phyloP scores from a whole-genome alignment of 1,140 invertebrate species.

The Philotrypesis tridentata region DNA sequence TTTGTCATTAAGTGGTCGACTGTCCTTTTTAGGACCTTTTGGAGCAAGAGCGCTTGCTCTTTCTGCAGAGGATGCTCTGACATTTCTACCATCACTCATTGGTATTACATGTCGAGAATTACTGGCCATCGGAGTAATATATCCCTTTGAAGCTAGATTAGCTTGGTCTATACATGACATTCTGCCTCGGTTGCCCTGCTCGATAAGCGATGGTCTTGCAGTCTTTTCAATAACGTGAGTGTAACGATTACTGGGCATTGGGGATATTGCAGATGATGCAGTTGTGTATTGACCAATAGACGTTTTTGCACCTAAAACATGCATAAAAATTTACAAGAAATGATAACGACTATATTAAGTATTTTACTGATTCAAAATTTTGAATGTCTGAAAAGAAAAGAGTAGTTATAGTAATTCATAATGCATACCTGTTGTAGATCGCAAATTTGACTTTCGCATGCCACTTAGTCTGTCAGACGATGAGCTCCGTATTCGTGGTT shows the following conservation, averaged over 20 bases:
- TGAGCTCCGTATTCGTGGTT: constrained; percentile 56
- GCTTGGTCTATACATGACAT: constrained; percentile 32
- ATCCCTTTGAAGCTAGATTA: constrained; percentile 50
- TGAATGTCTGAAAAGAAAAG: neutral
- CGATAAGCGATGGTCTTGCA: constrained; percentile 26
- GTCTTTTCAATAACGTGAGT: constrained; percentile 38
- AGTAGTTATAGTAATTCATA: neutral
- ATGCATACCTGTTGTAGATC: constrained; percentile 50
- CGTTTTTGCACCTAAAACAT: constrained; percentile 37
- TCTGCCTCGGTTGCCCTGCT: constrained; percentile 24
- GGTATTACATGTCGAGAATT: constrained; percentile 30
- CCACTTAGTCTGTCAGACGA: constrained; percentile 57
- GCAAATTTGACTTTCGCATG: constrained; percentile 54
- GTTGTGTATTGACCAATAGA: constrained; percentile 37
- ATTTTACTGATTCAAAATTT: no score
- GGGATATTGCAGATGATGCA: constrained; percentile 32
- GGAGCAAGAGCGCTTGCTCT: constrained; percentile 54
- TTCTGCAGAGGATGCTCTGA: constrained; percentile 62
- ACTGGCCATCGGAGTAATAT: constrained; percentile 42
- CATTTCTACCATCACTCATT: constrained; percentile 39
- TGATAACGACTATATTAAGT: neutral
- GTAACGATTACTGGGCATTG: constrained; percentile 42
- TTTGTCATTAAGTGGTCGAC: constrained; percentile 65
- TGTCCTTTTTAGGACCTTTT: constrained; percentile 63
- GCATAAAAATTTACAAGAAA: neutral